Evolutionary conservation across 2,888 invertebrate genomes (phyloP).

Genomic region (Lacanobia wlatinum): DNA sequence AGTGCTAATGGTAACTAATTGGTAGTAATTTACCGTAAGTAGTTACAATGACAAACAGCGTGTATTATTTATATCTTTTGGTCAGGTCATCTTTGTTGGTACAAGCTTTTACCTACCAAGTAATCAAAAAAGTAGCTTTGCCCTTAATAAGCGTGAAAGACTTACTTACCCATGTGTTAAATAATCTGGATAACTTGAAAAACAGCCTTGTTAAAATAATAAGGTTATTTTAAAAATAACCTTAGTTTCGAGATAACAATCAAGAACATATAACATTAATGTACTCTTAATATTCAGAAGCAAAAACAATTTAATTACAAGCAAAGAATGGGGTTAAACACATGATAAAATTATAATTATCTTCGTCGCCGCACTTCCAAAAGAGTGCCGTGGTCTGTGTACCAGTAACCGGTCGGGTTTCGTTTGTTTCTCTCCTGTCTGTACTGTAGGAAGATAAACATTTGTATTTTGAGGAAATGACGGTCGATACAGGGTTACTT

Average conservation of each 20-base stretch:
- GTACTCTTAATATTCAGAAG: neutral
- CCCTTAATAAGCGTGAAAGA: neutral
- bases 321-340: slow-evolving; percentile 29
- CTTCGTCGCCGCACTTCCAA: slow-evolving; percentile 21
- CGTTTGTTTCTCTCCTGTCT: slow-evolving; percentile 53
- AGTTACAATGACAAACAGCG: neutral
- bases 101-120: neutral
- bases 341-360: slow-evolving; percentile 32
- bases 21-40: slow-evolving; percentile 42
- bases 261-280: slow-evolving; percentile 12
- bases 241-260: slow-evolving; percentile 4
- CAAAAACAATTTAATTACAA: slow-evolving; percentile 17
- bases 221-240: neutral
- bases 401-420: slow-evolving; percentile 52
- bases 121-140: neutral
- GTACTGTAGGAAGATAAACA: neutral
- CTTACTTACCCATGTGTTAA: no score
- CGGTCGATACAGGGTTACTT: neutral
- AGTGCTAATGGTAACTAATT: slow-evolving; percentile 35
- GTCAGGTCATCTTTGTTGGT: slow-evolving; percentile 30
- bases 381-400: slow-evolving; percentile 9
- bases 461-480: neutral
- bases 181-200: neutral
- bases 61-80: slow-evolving; percentile 29
- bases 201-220: neutral